Conservation (phyloP, 2,113 vertebrate species). For the Oncorhynchus keta region DNA sequence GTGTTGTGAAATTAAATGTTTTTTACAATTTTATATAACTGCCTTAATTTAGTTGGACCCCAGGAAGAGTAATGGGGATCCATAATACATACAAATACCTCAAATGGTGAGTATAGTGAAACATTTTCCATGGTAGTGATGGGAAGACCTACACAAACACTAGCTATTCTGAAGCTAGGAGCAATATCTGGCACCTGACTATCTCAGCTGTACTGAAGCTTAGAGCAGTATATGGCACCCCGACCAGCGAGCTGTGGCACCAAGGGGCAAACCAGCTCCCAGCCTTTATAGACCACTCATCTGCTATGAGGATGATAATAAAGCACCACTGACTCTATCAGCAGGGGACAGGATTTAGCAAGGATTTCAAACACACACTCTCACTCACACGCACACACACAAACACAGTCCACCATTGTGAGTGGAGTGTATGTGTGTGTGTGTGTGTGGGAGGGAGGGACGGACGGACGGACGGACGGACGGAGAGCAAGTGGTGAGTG, state of each 20-base stretch:
- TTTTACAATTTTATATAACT: too few species aligned
- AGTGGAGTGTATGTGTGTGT: too few species aligned
- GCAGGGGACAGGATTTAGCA: slow-evolving; percentile 8
- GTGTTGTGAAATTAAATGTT: too few species aligned
- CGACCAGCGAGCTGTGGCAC: neutral
- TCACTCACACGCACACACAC: too few species aligned
- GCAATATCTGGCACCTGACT: neutral
- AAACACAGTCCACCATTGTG: slow-evolving; percentile 34
- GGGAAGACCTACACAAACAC: neutral
- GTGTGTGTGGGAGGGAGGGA: slow-evolving; percentile 4
- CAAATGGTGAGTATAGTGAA: too few species aligned
- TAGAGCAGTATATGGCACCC: neutral
- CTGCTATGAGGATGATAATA: slow-evolving; percentile 21
- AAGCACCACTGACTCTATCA: slow-evolving; percentile 6
- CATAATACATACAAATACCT: too few species aligned
- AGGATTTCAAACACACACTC: neutral
- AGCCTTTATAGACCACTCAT: slow-evolving; percentile 12
- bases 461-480: slow-evolving; percentile 22
- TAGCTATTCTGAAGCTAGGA: neutral
- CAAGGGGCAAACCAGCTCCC: neutral
- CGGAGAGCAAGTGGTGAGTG: slow-evolving; percentile 57
- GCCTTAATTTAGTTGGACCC: too few species aligned
- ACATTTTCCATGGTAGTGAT: neutral
- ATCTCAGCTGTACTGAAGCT: neutral
- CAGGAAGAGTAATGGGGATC: too few species aligned